Conservation (phyloP, 2,113 vertebrate genomes). For the Willisornis vidua region DNA sequence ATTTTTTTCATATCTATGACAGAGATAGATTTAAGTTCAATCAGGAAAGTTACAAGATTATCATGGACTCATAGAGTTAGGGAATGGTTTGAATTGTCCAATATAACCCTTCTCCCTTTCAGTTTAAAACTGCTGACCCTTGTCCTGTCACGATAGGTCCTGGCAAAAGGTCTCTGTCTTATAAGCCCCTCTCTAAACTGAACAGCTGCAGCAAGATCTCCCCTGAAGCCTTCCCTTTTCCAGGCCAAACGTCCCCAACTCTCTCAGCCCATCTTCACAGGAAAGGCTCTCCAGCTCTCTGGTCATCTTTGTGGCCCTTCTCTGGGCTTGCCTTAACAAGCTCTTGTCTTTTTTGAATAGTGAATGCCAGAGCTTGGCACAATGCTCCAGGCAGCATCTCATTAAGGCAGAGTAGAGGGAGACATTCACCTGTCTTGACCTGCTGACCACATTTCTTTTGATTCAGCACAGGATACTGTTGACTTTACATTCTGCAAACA, state of each 20-base stretch:
- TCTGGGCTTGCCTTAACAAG: accelerated
- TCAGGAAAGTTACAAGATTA: background rate
- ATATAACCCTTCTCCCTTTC: background rate
- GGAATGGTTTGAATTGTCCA: background rate
- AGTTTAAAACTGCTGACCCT: background rate
- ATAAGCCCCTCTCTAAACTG: background rate
- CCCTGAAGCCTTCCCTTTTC: background rate
- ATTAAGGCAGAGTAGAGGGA: background rate
- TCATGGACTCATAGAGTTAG: background rate
- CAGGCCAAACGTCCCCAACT: accelerated
- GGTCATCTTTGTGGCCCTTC: background rate
- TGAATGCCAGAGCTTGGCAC: background rate
- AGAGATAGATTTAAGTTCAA: background rate
- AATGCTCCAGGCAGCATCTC: background rate
- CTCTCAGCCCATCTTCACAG: accelerated
- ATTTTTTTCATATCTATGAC: background rate
- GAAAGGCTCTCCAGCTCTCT: background rate
- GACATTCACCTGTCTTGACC: background rate
- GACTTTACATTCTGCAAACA: background rate
- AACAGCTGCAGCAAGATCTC: background rate
- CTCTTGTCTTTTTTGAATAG: background rate
- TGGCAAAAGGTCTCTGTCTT: background rate
- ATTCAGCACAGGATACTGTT: background rate
- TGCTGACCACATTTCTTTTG: accelerated
- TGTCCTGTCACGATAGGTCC: background rate